phyloP scores from a whole-genome alignment of 2,797 vertebrate species.

The Liasis olivaceus region DNA sequence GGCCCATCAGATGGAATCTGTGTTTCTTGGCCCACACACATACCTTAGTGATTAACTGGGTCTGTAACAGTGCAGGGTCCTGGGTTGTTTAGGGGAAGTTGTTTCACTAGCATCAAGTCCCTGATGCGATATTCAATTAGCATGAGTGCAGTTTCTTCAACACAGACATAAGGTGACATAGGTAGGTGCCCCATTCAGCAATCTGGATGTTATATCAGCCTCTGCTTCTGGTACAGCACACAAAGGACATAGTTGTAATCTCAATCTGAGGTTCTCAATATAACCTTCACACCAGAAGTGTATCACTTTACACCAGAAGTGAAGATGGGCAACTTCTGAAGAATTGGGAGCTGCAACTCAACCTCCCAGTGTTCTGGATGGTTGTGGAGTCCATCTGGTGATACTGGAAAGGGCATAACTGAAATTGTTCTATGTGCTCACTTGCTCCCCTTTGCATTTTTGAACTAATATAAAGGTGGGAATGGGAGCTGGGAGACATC shows the following conservation, averaged over 20 bases:
- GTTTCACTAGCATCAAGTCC: neutral
- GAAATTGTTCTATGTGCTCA: neutral
- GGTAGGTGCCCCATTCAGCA: neutral
- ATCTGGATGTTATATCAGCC: neutral
- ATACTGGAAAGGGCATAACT: neutral
- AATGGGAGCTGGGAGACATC: neutral
- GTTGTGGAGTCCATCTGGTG: neutral
- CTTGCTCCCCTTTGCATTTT: neutral
- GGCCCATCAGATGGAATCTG: neutral
- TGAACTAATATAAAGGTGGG: neutral
- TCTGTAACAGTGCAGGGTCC: neutral
- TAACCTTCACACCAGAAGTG: neutral
- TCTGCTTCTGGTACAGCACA: neutral
- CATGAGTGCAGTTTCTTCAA: neutral
- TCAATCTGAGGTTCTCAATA: neutral
- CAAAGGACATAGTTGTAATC: neutral
- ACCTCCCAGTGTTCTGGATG: neutral
- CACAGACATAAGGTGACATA: neutral
- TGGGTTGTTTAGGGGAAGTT: neutral
- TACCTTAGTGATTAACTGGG: neutral
- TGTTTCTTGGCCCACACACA: neutral
- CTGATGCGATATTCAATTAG: neutral
- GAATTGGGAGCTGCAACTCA: neutral
- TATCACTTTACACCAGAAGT: too few relatives aligned
- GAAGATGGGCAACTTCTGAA: neutral